Conservation (phyloP, 2,888 invertebrate species). For the Andrena minutula region DNA sequence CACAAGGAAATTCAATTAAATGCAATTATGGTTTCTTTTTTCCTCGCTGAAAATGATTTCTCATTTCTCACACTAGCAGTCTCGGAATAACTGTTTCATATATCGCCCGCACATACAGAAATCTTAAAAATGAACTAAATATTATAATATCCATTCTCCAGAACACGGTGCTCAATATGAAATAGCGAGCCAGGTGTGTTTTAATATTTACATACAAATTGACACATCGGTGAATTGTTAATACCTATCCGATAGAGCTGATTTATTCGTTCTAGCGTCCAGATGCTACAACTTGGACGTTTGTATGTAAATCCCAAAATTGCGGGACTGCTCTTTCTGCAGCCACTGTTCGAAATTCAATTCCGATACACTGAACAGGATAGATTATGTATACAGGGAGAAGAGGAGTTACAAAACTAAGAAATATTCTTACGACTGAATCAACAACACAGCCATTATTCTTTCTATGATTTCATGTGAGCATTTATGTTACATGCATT, state of each 20-base stretch:
- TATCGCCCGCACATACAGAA: too few relatives aligned
- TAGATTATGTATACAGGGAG: background rate
- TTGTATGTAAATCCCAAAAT: conserved; percentile 11
- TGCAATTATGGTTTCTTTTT: too few relatives aligned
- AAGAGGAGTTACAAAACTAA: too few relatives aligned
- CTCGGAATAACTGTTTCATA: too few relatives aligned
- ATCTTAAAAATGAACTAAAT: too few relatives aligned
- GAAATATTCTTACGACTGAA: too few relatives aligned
- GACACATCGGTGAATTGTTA: conserved; percentile 3
- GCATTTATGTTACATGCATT: too few relatives aligned
- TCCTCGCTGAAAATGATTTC: too few relatives aligned
- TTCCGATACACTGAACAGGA: conserved; percentile 31
- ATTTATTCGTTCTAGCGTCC: conserved; percentile 9
- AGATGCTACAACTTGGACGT: background rate
- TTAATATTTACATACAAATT: conserved; percentile 2
- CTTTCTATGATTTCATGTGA: too few relatives aligned
- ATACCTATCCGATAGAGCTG: background rate
- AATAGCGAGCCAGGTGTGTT: background rate
- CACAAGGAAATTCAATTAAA: too few relatives aligned
- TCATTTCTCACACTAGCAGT: too few relatives aligned
- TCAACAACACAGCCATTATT: too few relatives aligned
- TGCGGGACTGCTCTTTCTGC: background rate
- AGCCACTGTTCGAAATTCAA: background rate
- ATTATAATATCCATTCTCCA: background rate
- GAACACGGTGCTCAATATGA: background rate